Percentiles rank a stretch among this genome's conserved stretches.
Evolutionary conservation across 2,888 invertebrate species (phyloP).

Genomic region (Platerodrilus igneus): DNA sequence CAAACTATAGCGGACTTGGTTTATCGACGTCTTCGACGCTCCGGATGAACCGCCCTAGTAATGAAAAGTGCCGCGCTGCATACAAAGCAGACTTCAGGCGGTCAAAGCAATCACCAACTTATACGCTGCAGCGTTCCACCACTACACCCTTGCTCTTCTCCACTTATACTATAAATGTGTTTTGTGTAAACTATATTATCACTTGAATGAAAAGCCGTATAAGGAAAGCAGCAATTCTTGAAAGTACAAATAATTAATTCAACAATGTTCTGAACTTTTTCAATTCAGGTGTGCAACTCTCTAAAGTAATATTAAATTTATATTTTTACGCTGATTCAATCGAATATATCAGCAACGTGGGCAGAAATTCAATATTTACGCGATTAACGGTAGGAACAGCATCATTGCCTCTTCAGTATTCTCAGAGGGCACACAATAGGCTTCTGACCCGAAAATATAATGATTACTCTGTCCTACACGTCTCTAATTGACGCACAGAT

Average conservation of each 20-base stretch:
- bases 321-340: conserved; percentile 61
- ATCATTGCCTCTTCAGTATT: conserved; percentile 43
- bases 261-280: too few species aligned
- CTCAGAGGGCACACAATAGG: too few species aligned
- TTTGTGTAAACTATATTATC: too few species aligned
- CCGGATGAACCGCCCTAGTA: conserved; percentile 50
- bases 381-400: conserved; percentile 54
- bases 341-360: conserved; percentile 54
- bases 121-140: conserved; percentile 20
- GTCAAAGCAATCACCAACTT: conserved; percentile 25
- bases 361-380: conserved; percentile 51
- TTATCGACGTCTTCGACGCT: conserved; percentile 40
- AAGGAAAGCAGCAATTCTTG: too few species aligned
- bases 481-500: too few species aligned
- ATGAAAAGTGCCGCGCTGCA: conserved; percentile 59
- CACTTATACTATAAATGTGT: conserved; percentile 6
- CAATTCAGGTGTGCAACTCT: too few species aligned
- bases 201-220: too few species aligned
- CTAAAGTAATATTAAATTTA: conserved; percentile 56
- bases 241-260: conserved; percentile 12
- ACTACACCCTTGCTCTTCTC: conserved; percentile 9
- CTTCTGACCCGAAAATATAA: too few species aligned
- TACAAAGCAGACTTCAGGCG: conserved; percentile 50
- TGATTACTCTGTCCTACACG: too few species aligned
- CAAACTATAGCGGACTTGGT: conserved; percentile 45